Evolutionary conservation across 2,888 invertebrate species (phyloP), one percentile per base, ranked within the genome.

Genomic region (Cerceris rybyensis): DNA sequence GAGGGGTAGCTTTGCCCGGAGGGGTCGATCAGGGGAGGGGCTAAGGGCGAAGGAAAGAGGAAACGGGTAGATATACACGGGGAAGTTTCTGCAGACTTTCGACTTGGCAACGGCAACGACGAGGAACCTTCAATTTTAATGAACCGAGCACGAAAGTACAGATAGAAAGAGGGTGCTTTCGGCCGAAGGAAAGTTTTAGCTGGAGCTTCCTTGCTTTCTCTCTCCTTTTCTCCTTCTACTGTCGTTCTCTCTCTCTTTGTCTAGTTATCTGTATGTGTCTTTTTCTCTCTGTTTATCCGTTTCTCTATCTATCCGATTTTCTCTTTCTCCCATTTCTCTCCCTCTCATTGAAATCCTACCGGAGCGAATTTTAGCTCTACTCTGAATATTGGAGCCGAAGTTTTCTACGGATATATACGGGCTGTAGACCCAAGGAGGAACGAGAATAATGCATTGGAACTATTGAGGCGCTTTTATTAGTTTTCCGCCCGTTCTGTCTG

Each of bases 61-160:
- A 68, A 28, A 42, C 50, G 16, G 41, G n/a, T 41, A 57, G 58
- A 74, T 42, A 58, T 52, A 54, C 50, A 69, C 14, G 61, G 8
- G 57, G 65, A 70, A 80, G 67, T 80, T 80, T 74, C 74, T 70
- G 69, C 65, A 64, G 59, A 50, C 72, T 85, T 85, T 82, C 83
- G 80, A 85, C 83, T 83, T 81, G 83, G 79, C 78, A 83, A 75
- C 78, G 73, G 73, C 54, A 74, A 72, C 78, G 77, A 72, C 75
- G 84, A 72, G 76, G 80, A 80, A 85, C 82, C 83, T 85, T 85
- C 85, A 85, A 85, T 85, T 85, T 85, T 85, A 85, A 85, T 85
- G 85, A 85, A 85, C 83, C 85, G 70, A 82, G 74, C 77, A 66
- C 63, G 67, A 63, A 57, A 69, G 68, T 69, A 72, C 70, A 65